Base-by-base conservation (phyloP, 2,888 invertebrate species). In the Linnaemya vulpina region DNA sequence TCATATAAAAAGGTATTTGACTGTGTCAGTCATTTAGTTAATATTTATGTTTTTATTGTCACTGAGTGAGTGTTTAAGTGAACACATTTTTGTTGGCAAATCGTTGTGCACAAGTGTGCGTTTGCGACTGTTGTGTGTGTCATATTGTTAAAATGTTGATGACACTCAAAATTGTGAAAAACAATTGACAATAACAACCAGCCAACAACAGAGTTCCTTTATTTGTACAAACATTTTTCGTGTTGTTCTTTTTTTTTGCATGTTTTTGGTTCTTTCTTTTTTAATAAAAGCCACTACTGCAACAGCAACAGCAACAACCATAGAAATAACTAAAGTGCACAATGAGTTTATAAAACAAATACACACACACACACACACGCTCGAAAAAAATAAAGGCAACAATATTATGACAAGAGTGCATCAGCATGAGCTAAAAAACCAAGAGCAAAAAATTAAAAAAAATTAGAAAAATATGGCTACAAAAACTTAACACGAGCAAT, bases 131-230 rank as follows among this genome's bases (percentile, higher is more conserved):
- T 74, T 75, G 78, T 85, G 78, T 85, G 82, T 85, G 82, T 82
- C 85, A 79, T 75, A 82, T 85, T 85, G 85, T 85, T 85, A 82
- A 85, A 85, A 82, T 85, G 85, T 82, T 85, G 85, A 85, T 85
- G 85, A 85, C 82, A 85, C 85, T 85, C 82, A 71, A 85, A 85
- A 85, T 79, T 85, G 78, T 85, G 85, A 78, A 85, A 85, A 85
- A 85, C 85, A 85, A 85, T 82, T 85, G 85, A 85, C 85, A 85
- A 85, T 82, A 85, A 75, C 78, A 82, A 78, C 35, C 70, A 80
- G 60, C 63, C 76, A 80, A 70, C 84, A 79, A 71, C 76, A 53
- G 25, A 51, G 75, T 67, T 58, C 60, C 60, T 74, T 74, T 67
- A 53, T 68, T 75, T 75, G 63, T 49, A 49, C 51, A 51, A 62